Conservation (phyloP, 2,888 invertebrate genomes). For the Metallyticus violacea region DNA sequence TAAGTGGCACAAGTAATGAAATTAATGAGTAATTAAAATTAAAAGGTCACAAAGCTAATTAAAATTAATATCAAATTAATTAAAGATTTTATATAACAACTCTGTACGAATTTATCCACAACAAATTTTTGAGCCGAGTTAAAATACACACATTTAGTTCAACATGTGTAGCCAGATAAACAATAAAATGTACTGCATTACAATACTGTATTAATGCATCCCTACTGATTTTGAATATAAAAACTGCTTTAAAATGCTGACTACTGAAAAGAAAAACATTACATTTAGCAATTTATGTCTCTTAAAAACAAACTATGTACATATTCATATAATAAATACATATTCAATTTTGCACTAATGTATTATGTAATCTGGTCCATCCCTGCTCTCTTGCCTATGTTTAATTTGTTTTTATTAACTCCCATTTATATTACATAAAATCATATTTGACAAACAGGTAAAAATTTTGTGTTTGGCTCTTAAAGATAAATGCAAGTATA, state of each 20-base stretch:
- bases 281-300: background rate
- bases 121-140: background rate
- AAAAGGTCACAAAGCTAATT: background rate
- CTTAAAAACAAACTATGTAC: background rate
- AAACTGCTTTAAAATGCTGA: background rate
- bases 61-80: background rate
- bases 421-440: background rate
- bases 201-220: background rate
- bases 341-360: background rate
- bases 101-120: background rate
- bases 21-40: background rate
- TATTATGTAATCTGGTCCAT: background rate
- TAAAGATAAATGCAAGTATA: background rate
- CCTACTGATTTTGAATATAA: background rate
- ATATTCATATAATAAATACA: background rate
- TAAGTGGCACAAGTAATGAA: background rate
- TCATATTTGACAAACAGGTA: background rate
- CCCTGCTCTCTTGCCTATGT: background rate
- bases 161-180: background rate
- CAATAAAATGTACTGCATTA: background rate
- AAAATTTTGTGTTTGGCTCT: background rate
- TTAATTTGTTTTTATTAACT: background rate
- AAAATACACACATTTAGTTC: background rate
- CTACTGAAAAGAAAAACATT: background rate
- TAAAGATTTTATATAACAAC: background rate